Conservation (phyloP, 2,888 invertebrate genomes). For the Hofmannophila pseudospretella region DNA sequence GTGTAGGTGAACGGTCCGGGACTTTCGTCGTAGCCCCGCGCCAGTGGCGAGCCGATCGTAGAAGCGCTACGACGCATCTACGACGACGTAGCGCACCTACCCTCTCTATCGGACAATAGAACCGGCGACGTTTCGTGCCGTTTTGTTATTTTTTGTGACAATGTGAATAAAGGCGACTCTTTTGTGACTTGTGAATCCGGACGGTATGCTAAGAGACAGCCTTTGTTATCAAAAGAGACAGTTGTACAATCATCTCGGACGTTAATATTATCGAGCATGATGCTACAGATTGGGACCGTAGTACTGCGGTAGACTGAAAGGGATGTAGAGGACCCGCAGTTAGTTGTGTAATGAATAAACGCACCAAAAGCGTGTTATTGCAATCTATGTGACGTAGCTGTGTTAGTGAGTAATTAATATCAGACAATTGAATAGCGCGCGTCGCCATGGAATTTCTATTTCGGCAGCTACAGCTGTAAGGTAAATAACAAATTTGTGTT, state of each 20-base stretch:
- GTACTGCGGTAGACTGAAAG: constrained; percentile 40
- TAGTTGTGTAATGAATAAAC: constrained; percentile 33
- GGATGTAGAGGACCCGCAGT: constrained; percentile 29
- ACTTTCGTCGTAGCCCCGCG: constrained; percentile 67
- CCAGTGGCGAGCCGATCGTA: constrained; percentile 67
- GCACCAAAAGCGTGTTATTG: constrained; percentile 23
- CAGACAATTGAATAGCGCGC: constrained; percentile 42
- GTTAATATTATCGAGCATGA: constrained; percentile 15
- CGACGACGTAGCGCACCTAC: constrained; percentile 53
- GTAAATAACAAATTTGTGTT: constrained; percentile 26
- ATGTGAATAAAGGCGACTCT: constrained; percentile 59
- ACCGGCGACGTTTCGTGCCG: constrained; percentile 58
- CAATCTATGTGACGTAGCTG: constrained; percentile 45
- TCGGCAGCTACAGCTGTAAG: constrained; percentile 29
- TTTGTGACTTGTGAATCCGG: constrained; percentile 48
- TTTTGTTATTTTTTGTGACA: constrained; percentile 64
- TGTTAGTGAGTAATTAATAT: constrained; percentile 50
- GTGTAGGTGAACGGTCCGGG: constrained; percentile 68
- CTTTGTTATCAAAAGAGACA: constrained; percentile 39
- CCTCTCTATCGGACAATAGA: constrained; percentile 50
- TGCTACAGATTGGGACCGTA: constrained; percentile 37
- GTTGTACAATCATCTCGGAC: constrained; percentile 43
- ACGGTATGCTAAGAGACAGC: constrained; percentile 41
- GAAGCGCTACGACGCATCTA: constrained; percentile 61
- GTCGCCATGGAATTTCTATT: constrained; percentile 49